A percentile compares a stretch with the other conserved stretches of the same genome.
phyloP scores from a whole-genome alignment of 2,797 vertebrate genomes.

The Melanotaenia trifasciata region DNA sequence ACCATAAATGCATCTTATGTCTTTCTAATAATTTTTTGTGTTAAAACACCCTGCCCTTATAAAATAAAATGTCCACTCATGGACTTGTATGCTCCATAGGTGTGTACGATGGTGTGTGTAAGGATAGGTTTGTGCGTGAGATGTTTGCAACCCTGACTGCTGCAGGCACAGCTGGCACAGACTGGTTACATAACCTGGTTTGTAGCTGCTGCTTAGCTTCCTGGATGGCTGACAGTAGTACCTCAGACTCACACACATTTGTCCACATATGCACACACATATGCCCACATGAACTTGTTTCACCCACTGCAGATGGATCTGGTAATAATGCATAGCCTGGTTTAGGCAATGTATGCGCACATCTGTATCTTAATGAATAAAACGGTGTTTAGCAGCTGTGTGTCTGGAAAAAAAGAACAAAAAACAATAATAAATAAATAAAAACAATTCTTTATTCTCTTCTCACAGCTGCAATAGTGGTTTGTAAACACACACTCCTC shows the following conservation, averaged over 20 bases:
- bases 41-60: slow-evolving; percentile 4
- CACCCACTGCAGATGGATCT: slow-evolving; percentile 59
- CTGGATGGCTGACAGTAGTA: slow-evolving; percentile 69
- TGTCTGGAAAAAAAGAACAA: slow-evolving; percentile 12
- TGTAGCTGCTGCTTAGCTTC: slow-evolving; percentile 69
- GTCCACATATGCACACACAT: slow-evolving; percentile 40
- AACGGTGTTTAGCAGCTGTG: slow-evolving; percentile 27
- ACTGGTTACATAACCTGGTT: slow-evolving; percentile 81
- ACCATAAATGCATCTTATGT: slow-evolving; percentile 30
- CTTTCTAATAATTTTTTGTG: slow-evolving; percentile 12
- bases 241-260: slow-evolving; percentile 52
- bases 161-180: slow-evolving; percentile 78
- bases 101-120: slow-evolving; percentile 15
- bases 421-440: background rate
- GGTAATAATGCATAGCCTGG: slow-evolving; percentile 22
- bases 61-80: slow-evolving; percentile 1
- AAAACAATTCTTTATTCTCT: slow-evolving; percentile 11
- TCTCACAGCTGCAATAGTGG: slow-evolving; percentile 36
- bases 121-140: slow-evolving; percentile 21
- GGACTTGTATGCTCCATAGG: slow-evolving; percentile 10
- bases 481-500: slow-evolving; percentile 59
- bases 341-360: slow-evolving; percentile 28
- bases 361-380: slow-evolving; percentile 43
- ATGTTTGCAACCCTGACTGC: slow-evolving; percentile 64
- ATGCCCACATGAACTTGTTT: slow-evolving; percentile 44